Conservation (phyloP, 2,113 vertebrate species). For the Solenodon paradoxus region DNA sequence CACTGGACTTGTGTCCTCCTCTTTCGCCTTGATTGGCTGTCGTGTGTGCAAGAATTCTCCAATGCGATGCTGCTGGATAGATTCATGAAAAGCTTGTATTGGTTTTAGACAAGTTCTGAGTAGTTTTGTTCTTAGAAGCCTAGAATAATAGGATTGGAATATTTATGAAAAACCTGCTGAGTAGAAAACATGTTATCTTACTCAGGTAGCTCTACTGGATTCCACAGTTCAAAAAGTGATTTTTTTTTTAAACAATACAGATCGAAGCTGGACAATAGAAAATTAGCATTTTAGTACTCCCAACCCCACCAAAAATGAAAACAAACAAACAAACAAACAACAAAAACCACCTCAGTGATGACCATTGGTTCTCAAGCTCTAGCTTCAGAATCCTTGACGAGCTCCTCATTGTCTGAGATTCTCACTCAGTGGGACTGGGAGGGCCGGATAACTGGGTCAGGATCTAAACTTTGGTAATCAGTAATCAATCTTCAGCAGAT, state of each 20-base stretch:
- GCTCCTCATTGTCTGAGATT: no score
- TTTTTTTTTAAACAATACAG: not conserved
- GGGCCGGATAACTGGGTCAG: not conserved
- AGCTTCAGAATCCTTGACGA: not conserved
- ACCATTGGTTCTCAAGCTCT: not conserved
- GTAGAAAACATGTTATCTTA: not conserved
- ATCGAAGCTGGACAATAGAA: not conserved
- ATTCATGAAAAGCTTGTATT: not conserved
- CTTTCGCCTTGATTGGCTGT: not conserved
- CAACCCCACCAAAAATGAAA: no score
- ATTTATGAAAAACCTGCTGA: not conserved
- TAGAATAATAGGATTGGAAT: not conserved
- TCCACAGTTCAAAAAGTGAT: no score
- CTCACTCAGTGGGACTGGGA: not conserved
- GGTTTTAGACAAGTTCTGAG: not conserved
- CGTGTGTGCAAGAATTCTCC: not conserved
- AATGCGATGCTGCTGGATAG: not conserved
- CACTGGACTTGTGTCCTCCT: not conserved
- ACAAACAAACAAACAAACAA: no score
- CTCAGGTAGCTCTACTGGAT: not conserved
- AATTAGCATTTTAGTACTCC: not conserved
- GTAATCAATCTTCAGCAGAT: no score
- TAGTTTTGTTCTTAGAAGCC: not conserved
- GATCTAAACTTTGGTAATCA: not conserved
- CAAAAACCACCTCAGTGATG: no score